Percentiles rank a stretch among this genome's conserved stretches.
Evolutionary conservation across 2,888 invertebrate species (phyloP).

Genomic region (Vesta saturnalis): DNA sequence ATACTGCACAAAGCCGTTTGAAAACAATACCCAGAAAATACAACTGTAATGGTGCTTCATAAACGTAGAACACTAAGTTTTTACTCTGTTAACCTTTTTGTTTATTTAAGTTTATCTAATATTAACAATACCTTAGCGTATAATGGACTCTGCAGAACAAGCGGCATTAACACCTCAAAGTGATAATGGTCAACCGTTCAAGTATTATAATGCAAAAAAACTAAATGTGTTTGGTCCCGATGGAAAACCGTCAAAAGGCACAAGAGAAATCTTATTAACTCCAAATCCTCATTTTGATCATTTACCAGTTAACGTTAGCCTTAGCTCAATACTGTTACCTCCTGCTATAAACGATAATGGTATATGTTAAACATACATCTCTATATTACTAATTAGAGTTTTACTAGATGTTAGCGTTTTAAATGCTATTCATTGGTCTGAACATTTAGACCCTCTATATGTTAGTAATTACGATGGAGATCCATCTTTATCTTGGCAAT

Average conservation of each 20-base stretch:
- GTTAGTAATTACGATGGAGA: conserved; percentile 90
- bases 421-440: conserved; percentile 94
- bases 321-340: conserved; percentile 91
- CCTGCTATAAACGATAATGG: conserved; percentile 78
- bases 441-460: conserved; percentile 89
- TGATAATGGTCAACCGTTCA: conserved; percentile 61
- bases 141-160: conserved; percentile 92
- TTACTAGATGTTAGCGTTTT: conserved; percentile 80
- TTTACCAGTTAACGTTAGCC: conserved; percentile 82
- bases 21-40: not conserved
- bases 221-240: conserved; percentile 81
- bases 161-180: conserved; percentile 77
- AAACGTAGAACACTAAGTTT: no score
- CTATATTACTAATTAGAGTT: not conserved
- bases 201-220: conserved; percentile 84
- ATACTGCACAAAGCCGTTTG: not conserved
- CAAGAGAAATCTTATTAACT: conserved; percentile 76
- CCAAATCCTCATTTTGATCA: conserved; percentile 88
- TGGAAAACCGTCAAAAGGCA: conserved; percentile 76
- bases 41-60: no score
- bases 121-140: conserved; percentile 69
- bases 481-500: conserved; percentile 96
- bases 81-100: no score
- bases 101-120: not conserved
- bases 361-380: conserved; percentile 51